phyloP scores from a whole-genome alignment of 2,888 invertebrate genomes.

The Tetrapedia diversipes region DNA sequence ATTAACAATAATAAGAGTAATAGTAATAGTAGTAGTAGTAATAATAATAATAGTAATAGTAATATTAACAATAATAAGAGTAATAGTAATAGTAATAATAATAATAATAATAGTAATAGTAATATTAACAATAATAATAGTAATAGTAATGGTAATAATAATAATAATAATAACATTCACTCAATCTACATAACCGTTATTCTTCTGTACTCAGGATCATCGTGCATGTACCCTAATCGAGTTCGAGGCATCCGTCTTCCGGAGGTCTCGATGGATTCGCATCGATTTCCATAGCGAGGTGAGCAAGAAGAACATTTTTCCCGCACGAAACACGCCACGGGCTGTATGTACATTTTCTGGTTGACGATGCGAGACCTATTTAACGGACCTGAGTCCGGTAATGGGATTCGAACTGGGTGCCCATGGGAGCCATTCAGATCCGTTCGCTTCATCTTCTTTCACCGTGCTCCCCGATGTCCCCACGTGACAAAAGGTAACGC shows the following conservation, averaged over 20 bases:
- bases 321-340: constrained; percentile 60
- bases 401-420: constrained; percentile 82
- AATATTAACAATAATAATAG: too few relatives aligned
- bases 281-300: constrained; percentile 79
- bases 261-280: constrained; percentile 57
- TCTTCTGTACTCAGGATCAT: too few relatives aligned
- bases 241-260: background rate
- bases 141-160: too few relatives aligned
- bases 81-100: too few relatives aligned
- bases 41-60: too few relatives aligned
- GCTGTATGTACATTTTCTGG: constrained; percentile 81
- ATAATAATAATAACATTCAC: too few relatives aligned
- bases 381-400: constrained; percentile 83
- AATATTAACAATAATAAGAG: too few relatives aligned
- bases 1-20: too few relatives aligned
- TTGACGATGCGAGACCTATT: constrained; percentile 83
- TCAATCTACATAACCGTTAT: too few relatives aligned
- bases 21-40: too few relatives aligned
- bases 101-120: too few relatives aligned
- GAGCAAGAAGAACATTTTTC: constrained; percentile 73
- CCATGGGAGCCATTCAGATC: constrained; percentile 80
- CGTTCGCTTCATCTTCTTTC: constrained; percentile 75
- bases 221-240: background rate
- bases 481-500: constrained; percentile 26
- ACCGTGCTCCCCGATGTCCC: constrained; percentile 56